phyloP scores from a whole-genome alignment of 2,888 invertebrate species.

The Thereva unica region DNA sequence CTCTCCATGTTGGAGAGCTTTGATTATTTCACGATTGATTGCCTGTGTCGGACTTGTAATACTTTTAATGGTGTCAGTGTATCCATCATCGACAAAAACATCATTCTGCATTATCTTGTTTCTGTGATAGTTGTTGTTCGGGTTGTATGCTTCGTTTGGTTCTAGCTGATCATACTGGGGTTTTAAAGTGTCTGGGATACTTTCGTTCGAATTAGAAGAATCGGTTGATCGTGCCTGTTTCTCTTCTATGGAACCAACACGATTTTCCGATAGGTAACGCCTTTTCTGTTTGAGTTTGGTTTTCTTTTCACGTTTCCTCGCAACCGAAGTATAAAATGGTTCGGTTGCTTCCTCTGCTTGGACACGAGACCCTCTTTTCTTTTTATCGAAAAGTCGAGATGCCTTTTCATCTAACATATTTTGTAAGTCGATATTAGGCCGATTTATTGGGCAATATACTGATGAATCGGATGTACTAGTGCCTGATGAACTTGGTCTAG shows the following conservation, averaged over 20 bases:
- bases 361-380: slow-evolving; percentile 35
- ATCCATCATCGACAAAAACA: slow-evolving; percentile 48
- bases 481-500: slow-evolving; percentile 52
- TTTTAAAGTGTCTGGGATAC: slow-evolving; percentile 46
- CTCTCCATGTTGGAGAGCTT: slow-evolving; percentile 48
- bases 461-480: slow-evolving; percentile 58
- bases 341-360: slow-evolving; percentile 43
- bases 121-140: slow-evolving; percentile 54
- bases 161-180: slow-evolving; percentile 51
- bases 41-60: slow-evolving; percentile 50
- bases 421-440: slow-evolving; percentile 54
- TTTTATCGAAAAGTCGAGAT: slow-evolving; percentile 52
- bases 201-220: slow-evolving; percentile 47
- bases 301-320: slow-evolving; percentile 46
- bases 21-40: slow-evolving; percentile 54
- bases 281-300: slow-evolving; percentile 52
- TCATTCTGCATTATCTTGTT: slow-evolving; percentile 53
- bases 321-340: slow-evolving; percentile 53
- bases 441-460: slow-evolving; percentile 56
- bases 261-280: slow-evolving; percentile 55
- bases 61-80: slow-evolving; percentile 43
- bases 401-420: slow-evolving; percentile 55
- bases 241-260: slow-evolving; percentile 57
- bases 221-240: slow-evolving; percentile 50
- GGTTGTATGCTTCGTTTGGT: slow-evolving; percentile 55